Conservation (phyloP, 2,113 vertebrate species). For the Plestiodon gilberti region DNA sequence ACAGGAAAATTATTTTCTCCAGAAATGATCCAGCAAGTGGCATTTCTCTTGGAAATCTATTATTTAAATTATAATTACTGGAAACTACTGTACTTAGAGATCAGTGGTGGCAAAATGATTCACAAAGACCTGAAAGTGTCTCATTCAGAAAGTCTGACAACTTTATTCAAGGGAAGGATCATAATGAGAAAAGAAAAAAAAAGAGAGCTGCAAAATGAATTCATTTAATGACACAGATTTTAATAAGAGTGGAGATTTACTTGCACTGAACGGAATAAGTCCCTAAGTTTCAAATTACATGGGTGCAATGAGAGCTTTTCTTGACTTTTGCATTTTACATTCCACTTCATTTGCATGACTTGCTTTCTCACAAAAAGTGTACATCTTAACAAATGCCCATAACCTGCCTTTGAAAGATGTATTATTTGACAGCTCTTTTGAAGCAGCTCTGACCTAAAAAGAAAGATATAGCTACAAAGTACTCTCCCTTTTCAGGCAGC, state of each 20-base stretch:
- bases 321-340: neutral
- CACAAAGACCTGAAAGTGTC: constrained; percentile 40
- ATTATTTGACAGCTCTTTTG: constrained; percentile 7
- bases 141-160: constrained; percentile 13
- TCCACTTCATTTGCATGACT: constrained; percentile 30
- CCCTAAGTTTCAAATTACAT: neutral
- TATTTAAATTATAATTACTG: constrained; percentile 35
- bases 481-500: neutral
- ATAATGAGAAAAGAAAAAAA: constrained; percentile 46
- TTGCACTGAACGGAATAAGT: constrained; percentile 53
- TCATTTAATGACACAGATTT: constrained; percentile 61
- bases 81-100: constrained; percentile 11
- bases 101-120: constrained; percentile 40
- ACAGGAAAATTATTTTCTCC: neutral
- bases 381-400: constrained; percentile 34
- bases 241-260: constrained; percentile 51
- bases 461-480: neutral
- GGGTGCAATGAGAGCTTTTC: neutral
- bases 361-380: constrained; percentile 46
- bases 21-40: neutral
- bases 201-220: constrained; percentile 66
- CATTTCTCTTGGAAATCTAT: neutral
- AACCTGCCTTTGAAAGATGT: constrained; percentile 24
- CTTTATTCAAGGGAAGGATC: constrained; percentile 8
- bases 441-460: constrained; percentile 21